Evolutionary conservation across 2,113 vertebrate species (phyloP).

Genomic region (Cathartes aura): DNA sequence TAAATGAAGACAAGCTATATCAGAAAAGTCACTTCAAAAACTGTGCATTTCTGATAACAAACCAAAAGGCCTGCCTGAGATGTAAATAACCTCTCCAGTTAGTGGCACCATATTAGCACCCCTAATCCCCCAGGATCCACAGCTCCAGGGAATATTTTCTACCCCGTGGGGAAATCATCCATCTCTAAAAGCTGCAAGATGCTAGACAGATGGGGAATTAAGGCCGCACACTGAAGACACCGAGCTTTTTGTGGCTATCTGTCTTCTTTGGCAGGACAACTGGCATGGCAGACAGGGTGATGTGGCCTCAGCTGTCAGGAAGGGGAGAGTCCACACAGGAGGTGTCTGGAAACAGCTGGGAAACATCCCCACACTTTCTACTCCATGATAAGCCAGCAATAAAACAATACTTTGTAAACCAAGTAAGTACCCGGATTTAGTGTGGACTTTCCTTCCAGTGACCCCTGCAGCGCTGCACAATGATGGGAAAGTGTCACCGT

Average conservation of each 20-base stretch:
- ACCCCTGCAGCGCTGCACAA: not conserved
- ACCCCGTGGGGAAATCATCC: not conserved
- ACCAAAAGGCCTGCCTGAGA: not conserved
- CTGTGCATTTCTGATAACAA: not conserved
- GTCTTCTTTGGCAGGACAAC: not conserved
- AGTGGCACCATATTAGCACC: not conserved
- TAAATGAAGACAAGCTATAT: not conserved
- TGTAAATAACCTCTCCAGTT: not conserved
- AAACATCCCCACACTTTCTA: constrained; percentile 19
- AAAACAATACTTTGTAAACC: constrained; percentile 20
- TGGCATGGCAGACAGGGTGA: not conserved
- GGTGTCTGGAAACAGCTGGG: constrained; percentile 39
- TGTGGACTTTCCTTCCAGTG: not conserved
- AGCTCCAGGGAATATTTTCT: not conserved
- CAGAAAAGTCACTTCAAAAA: not conserved
- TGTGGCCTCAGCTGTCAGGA: constrained; percentile 11
- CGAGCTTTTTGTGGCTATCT: not conserved
- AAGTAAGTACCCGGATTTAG: constrained; percentile 4
- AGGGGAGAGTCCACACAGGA: not conserved
- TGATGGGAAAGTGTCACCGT: not conserved
- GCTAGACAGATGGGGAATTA: not conserved
- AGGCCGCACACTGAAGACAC: not conserved
- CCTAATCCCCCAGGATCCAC: not conserved
- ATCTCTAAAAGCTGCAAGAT: not conserved
- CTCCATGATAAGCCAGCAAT: constrained; percentile 9